Conservation (phyloP, 2,113 vertebrate genomes). For the Salvelinus namaycush region DNA sequence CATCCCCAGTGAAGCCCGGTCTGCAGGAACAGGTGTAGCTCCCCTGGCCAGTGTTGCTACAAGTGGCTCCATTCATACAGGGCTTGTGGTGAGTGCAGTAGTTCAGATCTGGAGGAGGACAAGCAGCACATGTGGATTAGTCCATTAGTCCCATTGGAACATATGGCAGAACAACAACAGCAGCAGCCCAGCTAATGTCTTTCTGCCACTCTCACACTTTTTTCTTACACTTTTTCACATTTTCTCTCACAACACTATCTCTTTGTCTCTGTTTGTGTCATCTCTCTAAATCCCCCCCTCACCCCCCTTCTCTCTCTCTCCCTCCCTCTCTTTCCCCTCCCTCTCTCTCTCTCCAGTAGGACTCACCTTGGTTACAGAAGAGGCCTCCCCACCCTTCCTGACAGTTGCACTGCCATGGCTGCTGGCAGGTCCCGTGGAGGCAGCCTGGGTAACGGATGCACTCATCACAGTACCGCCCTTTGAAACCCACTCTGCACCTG, state of each 20-base stretch:
- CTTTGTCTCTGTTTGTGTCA: background rate
- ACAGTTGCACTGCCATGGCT: slow-evolving; percentile 97
- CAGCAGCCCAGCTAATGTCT: slow-evolving; percentile 33
- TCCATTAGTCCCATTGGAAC: slow-evolving; percentile 46
- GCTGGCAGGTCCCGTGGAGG: slow-evolving; percentile 96
- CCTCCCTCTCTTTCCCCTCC: background rate
- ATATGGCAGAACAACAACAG: slow-evolving; percentile 53
- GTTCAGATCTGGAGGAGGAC: slow-evolving; percentile 86
- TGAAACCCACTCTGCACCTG: slow-evolving; percentile 97
- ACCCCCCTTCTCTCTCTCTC: slow-evolving; percentile 18
- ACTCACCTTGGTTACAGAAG: slow-evolving; percentile 98
- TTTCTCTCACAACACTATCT: slow-evolving; percentile 12
- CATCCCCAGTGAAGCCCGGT: slow-evolving; percentile 88
- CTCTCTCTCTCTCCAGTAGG: background rate
- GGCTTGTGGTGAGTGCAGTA: slow-evolving; percentile 98
- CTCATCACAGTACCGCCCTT: slow-evolving; percentile 95
- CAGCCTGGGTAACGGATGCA: slow-evolving; percentile 97
- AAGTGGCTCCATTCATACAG: slow-evolving; percentile 94
- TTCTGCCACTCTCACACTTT: slow-evolving; percentile 24
- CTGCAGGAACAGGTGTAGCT: slow-evolving; percentile 96
- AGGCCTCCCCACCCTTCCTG: slow-evolving; percentile 99
- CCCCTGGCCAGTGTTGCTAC: slow-evolving; percentile 97
- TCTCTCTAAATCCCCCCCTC: background rate
- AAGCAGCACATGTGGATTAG: slow-evolving; percentile 66
- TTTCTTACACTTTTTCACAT: slow-evolving; percentile 11